Conservation (phyloP, 1,140 invertebrate genomes). For the Solenopsis invicta region DNA sequence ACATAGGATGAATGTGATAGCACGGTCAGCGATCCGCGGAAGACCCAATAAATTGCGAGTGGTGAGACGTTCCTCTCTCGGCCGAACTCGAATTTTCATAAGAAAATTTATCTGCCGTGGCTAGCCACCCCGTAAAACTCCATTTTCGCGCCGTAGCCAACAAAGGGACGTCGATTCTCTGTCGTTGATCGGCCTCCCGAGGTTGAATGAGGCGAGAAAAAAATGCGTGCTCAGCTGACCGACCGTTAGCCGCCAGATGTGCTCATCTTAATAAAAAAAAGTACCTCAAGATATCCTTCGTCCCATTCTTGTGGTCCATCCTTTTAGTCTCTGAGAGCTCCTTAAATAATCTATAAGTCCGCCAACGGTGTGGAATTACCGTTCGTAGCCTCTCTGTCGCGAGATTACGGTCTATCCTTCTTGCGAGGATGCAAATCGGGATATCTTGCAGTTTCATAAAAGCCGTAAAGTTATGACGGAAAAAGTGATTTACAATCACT, state of each 20-base stretch:
- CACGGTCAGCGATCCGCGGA: conserved; percentile 66
- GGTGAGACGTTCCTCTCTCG: conserved; percentile 39
- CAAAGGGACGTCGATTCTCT: conserved; percentile 44
- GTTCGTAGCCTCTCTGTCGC: conserved; percentile 17
- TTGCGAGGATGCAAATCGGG: conserved; percentile 33
- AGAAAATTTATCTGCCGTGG: conserved; percentile 79
- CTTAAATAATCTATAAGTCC: conserved; percentile 72
- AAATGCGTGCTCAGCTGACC: conserved; percentile 77
- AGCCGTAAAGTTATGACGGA: neutral
- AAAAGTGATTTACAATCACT: conserved; percentile 22
- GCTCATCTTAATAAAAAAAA: conserved; percentile 78
- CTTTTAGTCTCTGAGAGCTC: conserved; percentile 50
- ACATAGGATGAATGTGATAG: conserved; percentile 1
- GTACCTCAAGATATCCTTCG: conserved; percentile 59
- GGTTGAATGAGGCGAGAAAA: conserved; percentile 60
- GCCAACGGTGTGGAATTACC: conserved; percentile 58
- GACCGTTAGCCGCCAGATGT: conserved; percentile 73
- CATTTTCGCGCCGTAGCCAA: conserved; percentile 72
- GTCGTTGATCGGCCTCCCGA: conserved; percentile 28
- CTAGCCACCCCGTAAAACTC: conserved; percentile 52
- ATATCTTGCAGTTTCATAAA: conserved; percentile 51
- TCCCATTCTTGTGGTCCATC: conserved; percentile 20
- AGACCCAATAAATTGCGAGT: conserved; percentile 78
- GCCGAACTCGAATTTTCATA: conserved; percentile 81
- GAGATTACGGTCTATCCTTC: conserved; percentile 38